Conservation (phyloP, 2,888 invertebrate species). For the Melipona bicolor region DNA sequence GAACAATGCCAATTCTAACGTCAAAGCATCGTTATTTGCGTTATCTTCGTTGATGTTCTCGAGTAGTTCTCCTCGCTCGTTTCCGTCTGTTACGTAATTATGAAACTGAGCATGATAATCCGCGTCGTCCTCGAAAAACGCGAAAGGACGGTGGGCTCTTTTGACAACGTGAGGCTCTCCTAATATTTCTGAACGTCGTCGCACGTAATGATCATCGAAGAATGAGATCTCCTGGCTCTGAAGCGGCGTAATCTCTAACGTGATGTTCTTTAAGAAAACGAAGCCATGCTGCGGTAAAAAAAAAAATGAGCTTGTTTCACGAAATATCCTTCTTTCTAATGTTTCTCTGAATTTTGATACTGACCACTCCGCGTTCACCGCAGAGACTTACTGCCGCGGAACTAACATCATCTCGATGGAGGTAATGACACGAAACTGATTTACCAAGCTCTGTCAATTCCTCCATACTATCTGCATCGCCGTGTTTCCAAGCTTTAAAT, state of each 20-base stretch:
- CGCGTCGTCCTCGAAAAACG: slow-evolving; percentile 3
- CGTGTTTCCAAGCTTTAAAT: slow-evolving; percentile 87
- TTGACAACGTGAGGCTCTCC: slow-evolving; percentile 82
- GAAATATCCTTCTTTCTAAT: neutral
- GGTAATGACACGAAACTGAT: slow-evolving; percentile 87
- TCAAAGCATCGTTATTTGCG: slow-evolving; percentile 83
- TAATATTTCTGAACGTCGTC: slow-evolving; percentile 77
- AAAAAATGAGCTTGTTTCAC: slow-evolving; percentile 6
- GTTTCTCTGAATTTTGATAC: slow-evolving; percentile 69
- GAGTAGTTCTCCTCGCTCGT: slow-evolving; percentile 27
- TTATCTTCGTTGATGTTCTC: slow-evolving; percentile 39
- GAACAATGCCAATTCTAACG: slow-evolving; percentile 90
- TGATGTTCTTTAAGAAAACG: slow-evolving; percentile 88
- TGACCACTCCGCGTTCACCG: slow-evolving; percentile 87
- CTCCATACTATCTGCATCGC: slow-evolving; percentile 80
- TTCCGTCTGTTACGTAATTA: neutral
- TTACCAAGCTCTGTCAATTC: slow-evolving; percentile 73
- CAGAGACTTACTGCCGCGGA: slow-evolving; percentile 90
- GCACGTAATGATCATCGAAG: slow-evolving; percentile 54
- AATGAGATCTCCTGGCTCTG: slow-evolving; percentile 65
- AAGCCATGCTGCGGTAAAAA: slow-evolving; percentile 87
- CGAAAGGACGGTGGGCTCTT: slow-evolving; percentile 31
- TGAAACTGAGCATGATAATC: neutral
- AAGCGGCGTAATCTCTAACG: slow-evolving; percentile 89
- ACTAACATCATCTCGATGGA: slow-evolving; percentile 86